phyloP scores from a whole-genome alignment of 2,888 invertebrate species.

The Pogonocherus hispidulus region DNA sequence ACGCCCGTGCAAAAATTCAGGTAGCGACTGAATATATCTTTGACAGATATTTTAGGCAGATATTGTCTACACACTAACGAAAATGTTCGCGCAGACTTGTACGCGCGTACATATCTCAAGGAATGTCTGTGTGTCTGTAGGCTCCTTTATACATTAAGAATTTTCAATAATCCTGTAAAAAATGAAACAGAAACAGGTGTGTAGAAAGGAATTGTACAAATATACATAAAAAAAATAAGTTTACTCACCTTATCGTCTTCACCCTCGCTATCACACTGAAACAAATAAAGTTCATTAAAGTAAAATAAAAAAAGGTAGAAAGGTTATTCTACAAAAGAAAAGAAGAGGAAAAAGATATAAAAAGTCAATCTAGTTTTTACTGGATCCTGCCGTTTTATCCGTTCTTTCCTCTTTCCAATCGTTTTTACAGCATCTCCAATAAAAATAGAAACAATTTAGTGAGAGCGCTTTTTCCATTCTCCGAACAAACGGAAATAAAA shows the following conservation, averaged over 20 bases:
- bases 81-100: too few species aligned
- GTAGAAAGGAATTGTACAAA: too few species aligned
- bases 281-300: slow-evolving; percentile 69
- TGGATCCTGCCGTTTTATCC: slow-evolving; percentile 35
- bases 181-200: too few species aligned
- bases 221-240: background rate
- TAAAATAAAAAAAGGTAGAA: slow-evolving; percentile 43
- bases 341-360: slow-evolving; percentile 49
- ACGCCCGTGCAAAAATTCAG: too few species aligned
- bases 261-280: slow-evolving; percentile 94
- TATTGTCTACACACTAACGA: too few species aligned
- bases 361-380: slow-evolving; percentile 59
- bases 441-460: slow-evolving; percentile 38
- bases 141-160: too few species aligned
- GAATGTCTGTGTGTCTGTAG: too few species aligned
- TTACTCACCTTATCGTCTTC: slow-evolving; percentile 90
- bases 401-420: slow-evolving; percentile 22
- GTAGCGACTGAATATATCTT: too few species aligned
- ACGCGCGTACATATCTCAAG: too few species aligned
- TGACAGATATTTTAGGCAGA: too few species aligned
- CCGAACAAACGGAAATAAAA: slow-evolving; percentile 41
- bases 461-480: slow-evolving; percentile 17
- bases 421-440: slow-evolving; percentile 30
- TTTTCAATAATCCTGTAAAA: too few species aligned
- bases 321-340: slow-evolving; percentile 41